Evolutionary conservation across 2,888 invertebrate species (phyloP).

Genomic region (Pinctada fucata): DNA sequence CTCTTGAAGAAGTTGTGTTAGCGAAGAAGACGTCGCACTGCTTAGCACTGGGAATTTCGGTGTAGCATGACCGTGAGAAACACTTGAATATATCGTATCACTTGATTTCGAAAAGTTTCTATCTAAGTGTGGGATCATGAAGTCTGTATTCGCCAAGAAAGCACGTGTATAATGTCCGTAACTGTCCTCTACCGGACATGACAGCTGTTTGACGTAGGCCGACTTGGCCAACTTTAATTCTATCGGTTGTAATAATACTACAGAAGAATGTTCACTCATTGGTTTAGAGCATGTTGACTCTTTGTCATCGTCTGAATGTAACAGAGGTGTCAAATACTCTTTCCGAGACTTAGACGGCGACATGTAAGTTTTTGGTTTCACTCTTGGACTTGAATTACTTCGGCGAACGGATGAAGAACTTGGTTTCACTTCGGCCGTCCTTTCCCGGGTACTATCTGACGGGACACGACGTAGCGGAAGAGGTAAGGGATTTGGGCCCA

Average conservation of each 20-base stretch:
- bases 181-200: conserved; percentile 54
- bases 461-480: conserved; percentile 48
- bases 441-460: conserved; percentile 49
- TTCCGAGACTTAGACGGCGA: conserved; percentile 30
- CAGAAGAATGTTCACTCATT: conserved; percentile 68
- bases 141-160: conserved; percentile 50
- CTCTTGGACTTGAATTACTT: conserved; percentile 58
- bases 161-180: conserved; percentile 46
- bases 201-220: conserved; percentile 62
- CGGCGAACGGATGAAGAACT: conserved; percentile 47
- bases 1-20: conserved; percentile 67
- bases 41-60: conserved; percentile 68
- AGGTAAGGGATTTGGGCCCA: conserved; percentile 1
- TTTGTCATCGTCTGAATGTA: conserved; percentile 63
- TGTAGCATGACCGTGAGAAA: conserved; percentile 65
- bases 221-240: conserved; percentile 64
- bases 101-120: conserved; percentile 65
- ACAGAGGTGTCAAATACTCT: conserved; percentile 33
- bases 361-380: conserved; percentile 41
- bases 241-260: conserved; percentile 67
- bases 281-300: conserved; percentile 67
- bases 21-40: conserved; percentile 59
- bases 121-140: conserved; percentile 53
- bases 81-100: conserved; percentile 64
- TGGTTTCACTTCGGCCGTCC: conserved; percentile 44